A percentile compares a stretch with the other conserved stretches of the same genome.
phyloP scores from a whole-genome alignment of 1,140 invertebrate species.

The Eupristina koningsbergeri region DNA sequence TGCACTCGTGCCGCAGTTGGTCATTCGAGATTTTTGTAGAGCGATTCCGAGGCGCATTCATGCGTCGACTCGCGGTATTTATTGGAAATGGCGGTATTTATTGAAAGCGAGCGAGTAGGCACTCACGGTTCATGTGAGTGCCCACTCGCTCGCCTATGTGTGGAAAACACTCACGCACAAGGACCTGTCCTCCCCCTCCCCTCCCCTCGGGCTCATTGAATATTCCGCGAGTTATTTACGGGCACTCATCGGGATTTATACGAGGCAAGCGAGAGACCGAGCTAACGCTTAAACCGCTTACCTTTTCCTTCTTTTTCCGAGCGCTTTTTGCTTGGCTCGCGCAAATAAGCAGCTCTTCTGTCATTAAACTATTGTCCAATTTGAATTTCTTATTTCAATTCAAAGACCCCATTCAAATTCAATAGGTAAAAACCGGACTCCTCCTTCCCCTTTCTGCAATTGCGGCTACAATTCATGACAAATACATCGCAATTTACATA shows the following conservation, averaged over 20 bases:
- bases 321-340: conserved; percentile 33
- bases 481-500: conserved; percentile 33
- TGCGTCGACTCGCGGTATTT: conserved; percentile 69
- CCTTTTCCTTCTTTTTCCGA: conserved; percentile 53
- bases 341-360: conserved; percentile 40
- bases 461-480: conserved; percentile 12
- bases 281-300: background rate
- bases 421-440: background rate
- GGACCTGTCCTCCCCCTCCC: conserved; percentile 53
- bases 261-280: conserved; percentile 13
- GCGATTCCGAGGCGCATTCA: conserved; percentile 64
- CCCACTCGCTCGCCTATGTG: conserved; percentile 54
- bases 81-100: conserved; percentile 64
- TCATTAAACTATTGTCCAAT: conserved; percentile 52
- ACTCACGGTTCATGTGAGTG: no score
- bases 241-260: conserved; percentile 67
- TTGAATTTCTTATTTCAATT: conserved; percentile 53
- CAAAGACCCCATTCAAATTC: conserved; percentile 44
- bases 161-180: conserved; percentile 58
- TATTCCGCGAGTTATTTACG: conserved; percentile 69
- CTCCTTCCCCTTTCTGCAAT: background rate
- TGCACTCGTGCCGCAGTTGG: conserved; percentile 62
- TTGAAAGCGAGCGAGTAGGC: conserved; percentile 44
- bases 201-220: conserved; percentile 62
- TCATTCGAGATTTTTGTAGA: conserved; percentile 68